Conservation (phyloP, 2,113 vertebrate species). For the Otolemur garnettii region DNA sequence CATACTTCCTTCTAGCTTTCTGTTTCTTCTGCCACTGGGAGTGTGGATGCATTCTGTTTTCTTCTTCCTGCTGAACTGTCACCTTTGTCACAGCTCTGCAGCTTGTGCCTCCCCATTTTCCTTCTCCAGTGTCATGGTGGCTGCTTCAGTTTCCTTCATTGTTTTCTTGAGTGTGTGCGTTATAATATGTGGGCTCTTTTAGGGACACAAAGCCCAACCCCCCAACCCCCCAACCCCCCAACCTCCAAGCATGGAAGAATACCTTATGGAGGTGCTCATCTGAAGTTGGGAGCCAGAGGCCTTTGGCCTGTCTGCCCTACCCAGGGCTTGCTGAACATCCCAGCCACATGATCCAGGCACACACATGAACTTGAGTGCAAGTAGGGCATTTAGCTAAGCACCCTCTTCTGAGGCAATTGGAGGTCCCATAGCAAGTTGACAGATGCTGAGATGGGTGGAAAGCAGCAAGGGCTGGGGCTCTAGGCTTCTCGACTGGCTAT, state of each 20-base stretch:
- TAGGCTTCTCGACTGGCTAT: neutral
- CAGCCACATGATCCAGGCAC: too few species aligned
- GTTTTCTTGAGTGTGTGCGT: neutral
- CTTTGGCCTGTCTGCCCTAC: neutral
- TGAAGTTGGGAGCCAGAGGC: neutral
- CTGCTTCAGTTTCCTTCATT: neutral
- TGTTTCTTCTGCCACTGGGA: neutral
- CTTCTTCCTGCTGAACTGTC: neutral
- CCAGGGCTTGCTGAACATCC: neutral
- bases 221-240: neutral
- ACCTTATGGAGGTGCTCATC: too few species aligned
- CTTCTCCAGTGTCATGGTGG: neutral
- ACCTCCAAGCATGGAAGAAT: neutral
- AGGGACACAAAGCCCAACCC: neutral
- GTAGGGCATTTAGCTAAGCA: neutral
- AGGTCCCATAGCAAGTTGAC: neutral
- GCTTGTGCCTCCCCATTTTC: neutral
- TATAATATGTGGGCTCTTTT: neutral
- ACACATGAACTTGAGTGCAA: neutral
- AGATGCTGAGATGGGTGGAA: neutral
- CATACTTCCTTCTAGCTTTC: neutral
- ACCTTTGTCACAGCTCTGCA: neutral
- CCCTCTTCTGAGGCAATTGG: neutral
- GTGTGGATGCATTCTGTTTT: neutral
- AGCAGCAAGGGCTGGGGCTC: neutral